Percentiles rank a stretch among this genome's conserved stretches.
phyloP scores from a whole-genome alignment of 1,140 invertebrate genomes.

The Saccostrea cuccullata region DNA sequence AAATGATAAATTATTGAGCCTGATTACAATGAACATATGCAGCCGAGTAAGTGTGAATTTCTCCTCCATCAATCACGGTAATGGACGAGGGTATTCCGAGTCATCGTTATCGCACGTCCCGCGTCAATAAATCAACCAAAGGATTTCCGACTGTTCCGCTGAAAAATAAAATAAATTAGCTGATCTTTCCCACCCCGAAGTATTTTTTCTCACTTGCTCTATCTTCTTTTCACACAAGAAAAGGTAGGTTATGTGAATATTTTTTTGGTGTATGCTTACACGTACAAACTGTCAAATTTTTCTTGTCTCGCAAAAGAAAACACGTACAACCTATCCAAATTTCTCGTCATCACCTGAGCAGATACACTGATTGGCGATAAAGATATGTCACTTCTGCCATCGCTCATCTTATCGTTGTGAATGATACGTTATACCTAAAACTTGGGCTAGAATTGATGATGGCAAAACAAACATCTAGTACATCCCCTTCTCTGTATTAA shows the following conservation, averaged over 20 bases:
- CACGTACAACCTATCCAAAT: constrained; percentile 7
- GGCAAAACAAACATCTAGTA: background rate
- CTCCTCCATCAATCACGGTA: constrained; percentile 59
- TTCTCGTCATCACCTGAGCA: constrained; percentile 19
- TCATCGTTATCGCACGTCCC: constrained; percentile 56
- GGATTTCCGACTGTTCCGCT: constrained; percentile 34
- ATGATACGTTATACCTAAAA: background rate
- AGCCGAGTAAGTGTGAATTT: constrained; percentile 59
- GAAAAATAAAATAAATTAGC: constrained; percentile 35
- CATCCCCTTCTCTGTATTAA: background rate
- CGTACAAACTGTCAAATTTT: background rate
- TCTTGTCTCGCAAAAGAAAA: background rate
- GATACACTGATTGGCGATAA: background rate
- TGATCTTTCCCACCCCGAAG: constrained; percentile 22
- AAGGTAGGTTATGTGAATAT: constrained; percentile 25
- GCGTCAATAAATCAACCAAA: constrained; percentile 57
- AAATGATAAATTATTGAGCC: constrained; percentile 63
- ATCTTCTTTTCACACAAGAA: background rate
- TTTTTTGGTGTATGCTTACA: background rate
- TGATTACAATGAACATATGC: constrained; percentile 63
- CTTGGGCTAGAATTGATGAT: background rate
- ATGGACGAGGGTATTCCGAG: constrained; percentile 54
- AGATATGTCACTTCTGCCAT: constrained; percentile 14
- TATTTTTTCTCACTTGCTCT: background rate
- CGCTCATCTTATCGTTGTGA: constrained; percentile 2